Evolutionary conservation across 1,140 invertebrate genomes (phyloP).

Genomic region (Pseudomyrmex gracilis): DNA sequence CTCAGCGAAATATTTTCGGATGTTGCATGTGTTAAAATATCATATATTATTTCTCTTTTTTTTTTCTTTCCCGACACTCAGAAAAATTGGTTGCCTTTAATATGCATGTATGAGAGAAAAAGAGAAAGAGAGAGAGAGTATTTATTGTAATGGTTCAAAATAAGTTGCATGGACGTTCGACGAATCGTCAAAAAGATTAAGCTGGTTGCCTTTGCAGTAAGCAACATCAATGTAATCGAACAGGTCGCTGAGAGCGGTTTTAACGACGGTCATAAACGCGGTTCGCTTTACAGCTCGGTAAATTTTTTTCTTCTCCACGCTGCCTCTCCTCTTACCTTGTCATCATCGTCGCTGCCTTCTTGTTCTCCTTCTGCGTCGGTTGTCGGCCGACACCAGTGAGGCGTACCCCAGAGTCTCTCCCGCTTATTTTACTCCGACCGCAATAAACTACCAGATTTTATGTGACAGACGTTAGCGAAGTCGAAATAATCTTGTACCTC

Average conservation of each 20-base stretch:
- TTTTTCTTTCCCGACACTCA: neutral
- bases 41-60: too few species aligned
- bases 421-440: constrained; percentile 61
- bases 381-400: constrained; percentile 49
- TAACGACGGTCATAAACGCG: constrained; percentile 82
- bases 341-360: constrained; percentile 31
- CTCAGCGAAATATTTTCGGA: neutral
- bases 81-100: constrained; percentile 49
- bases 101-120: neutral
- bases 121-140: constrained; percentile 1
- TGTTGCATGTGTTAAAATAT: neutral
- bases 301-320: constrained; percentile 52
- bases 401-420: constrained; percentile 42
- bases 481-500: constrained; percentile 53
- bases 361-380: constrained; percentile 32
- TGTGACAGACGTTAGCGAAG: constrained; percentile 55
- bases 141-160: constrained; percentile 19
- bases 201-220: constrained; percentile 45
- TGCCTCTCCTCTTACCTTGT: constrained; percentile 9
- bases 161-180: constrained; percentile 18
- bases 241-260: constrained; percentile 77
- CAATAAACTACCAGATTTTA: constrained; percentile 65
- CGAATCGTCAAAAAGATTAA: constrained; percentile 36
- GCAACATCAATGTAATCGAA: constrained; percentile 82
- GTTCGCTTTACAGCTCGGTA: constrained; percentile 77